Evolutionary conservation across 2,113 vertebrate species (phyloP), one percentile per base, ranked within the genome.

Genomic region (Symphodus melops): DNA sequence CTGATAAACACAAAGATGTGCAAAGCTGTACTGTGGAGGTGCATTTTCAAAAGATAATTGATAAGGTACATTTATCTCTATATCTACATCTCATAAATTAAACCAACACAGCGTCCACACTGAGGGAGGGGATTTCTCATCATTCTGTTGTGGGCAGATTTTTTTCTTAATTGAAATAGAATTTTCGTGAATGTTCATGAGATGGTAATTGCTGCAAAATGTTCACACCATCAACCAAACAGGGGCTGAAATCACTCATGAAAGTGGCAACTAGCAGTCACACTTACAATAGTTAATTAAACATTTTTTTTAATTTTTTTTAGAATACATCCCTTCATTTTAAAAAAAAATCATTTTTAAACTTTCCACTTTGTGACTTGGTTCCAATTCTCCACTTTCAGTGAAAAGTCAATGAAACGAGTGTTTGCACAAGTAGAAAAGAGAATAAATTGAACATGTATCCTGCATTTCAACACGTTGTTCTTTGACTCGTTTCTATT

Each of bases 11-110:
- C 83, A 93, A 67, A 51, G 95, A 98, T 92, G 93, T 99, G 82
- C 95, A 95, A 71, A 98, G 97, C 89, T 99, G 98, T 74, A 96
- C 97, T 77, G 97, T 99, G 91, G 96, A 98, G 88, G 93, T 99
- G 87, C 97, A 99, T 85, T 99, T 99, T 92, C 97, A 99, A 93
- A 99, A 97, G 92, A 99, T 99, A 92, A 92, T 94, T 86, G 98
- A 99, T 92, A 98, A 99, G 98, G 98, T 99, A 95, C 72, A 74
- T 76, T 49, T 79, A 69, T 58, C 9, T 55, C 33, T 61, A 39
- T 73, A 46, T 65, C 11, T 48, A 11, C 56, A 23, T 54, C 3
- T 46, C 4, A 23, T 59, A 62, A 82, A 79, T 60, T 21, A 33
- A 33, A 37, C 37, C 25, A 42, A 23, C 37, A 53, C 17, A 16